A percentile compares a stretch with the other conserved stretches of the same genome.
These are phyloP conservation scores for Podarcis lilfordi DNA, from an alignment of 2,797 vertebrate species.

Conservation along the genomic window DNA sequence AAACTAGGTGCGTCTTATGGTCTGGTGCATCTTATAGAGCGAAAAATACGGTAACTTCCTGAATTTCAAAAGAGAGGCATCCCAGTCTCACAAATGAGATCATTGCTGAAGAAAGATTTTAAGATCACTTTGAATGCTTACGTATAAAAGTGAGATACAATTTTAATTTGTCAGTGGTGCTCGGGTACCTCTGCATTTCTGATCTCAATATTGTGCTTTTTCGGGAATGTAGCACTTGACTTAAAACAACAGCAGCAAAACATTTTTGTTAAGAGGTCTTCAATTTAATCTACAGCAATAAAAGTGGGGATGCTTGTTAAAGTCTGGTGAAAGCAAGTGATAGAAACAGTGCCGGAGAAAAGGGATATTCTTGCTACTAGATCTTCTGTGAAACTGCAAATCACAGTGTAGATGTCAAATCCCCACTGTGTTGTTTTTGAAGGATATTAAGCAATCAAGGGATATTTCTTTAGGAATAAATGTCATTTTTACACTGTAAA, in stretches of 20 bases:
- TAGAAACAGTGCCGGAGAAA: background rate
- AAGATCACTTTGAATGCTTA: background rate
- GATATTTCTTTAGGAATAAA: slow-evolving; percentile 62
- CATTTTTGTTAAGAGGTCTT: slow-evolving; percentile 26
- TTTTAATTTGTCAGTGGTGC: background rate
- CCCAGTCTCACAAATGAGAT: background rate
- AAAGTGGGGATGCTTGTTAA: slow-evolving; percentile 46
- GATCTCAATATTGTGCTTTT: slow-evolving; percentile 6
- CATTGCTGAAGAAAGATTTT: background rate
- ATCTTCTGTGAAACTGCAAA: slow-evolving; percentile 29
- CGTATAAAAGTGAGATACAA: background rate
- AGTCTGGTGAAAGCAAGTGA: slow-evolving; percentile 20
- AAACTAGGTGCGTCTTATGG: no score
- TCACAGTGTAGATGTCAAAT: slow-evolving; percentile 50
- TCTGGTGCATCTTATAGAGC: no score
- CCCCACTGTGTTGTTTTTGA: slow-evolving; percentile 62
- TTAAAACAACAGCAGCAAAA: background rate
- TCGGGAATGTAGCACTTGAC: background rate
- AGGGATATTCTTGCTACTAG: slow-evolving; percentile 39
- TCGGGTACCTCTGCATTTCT: slow-evolving; percentile 34
- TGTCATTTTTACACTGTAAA: slow-evolving; percentile 12
- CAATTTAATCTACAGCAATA: slow-evolving; percentile 42
- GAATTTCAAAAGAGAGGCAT: background rate
- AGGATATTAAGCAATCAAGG: slow-evolving; percentile 73
- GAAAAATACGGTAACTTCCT: background rate